Conservation (phyloP, 1,140 invertebrate genomes). For the Drosophila tristis region DNA sequence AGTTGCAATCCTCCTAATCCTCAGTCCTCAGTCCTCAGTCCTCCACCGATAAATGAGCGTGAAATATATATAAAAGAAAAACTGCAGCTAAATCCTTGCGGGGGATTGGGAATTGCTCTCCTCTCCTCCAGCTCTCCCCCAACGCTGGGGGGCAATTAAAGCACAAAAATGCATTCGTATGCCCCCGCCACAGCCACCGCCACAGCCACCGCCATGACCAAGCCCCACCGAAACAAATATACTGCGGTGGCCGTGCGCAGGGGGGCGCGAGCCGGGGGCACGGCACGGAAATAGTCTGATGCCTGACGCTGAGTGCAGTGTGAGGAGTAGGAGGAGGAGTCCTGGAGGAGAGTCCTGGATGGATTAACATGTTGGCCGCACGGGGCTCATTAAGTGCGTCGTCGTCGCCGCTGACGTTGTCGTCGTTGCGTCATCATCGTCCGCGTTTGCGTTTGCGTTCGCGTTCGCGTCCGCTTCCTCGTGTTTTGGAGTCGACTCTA, state of each 20-base stretch:
- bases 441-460: not conserved
- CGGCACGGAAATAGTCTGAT: constrained; percentile 23
- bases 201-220: not conserved
- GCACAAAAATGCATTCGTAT: constrained; percentile 56
- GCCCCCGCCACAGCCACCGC: not conserved
- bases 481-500: constrained; percentile 25
- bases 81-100: constrained; percentile 31
- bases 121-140: not conserved
- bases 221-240: constrained; percentile 58
- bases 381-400: constrained; percentile 77
- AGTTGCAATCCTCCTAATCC: not conserved
- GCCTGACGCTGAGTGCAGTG: constrained; percentile 20
- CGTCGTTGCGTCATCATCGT: constrained; percentile 20
- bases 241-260: constrained; percentile 6
- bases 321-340: not conserved
- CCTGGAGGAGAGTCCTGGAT: constrained; percentile 25
- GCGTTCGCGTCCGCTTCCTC: not conserved
- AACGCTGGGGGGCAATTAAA: constrained; percentile 48
- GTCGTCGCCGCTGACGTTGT: constrained; percentile 56
- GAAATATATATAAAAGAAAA: constrained; percentile 28
- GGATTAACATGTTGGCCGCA: constrained; percentile 77
- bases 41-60: constrained; percentile 50
- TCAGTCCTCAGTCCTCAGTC: not conserved
- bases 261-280: not conserved
- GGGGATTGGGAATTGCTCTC: constrained; percentile 3